These are phyloP conservation scores for Melanotaenia duboulayi DNA, from an alignment of 2,113 vertebrate genomes.

Conservation along the genomic window DNA sequence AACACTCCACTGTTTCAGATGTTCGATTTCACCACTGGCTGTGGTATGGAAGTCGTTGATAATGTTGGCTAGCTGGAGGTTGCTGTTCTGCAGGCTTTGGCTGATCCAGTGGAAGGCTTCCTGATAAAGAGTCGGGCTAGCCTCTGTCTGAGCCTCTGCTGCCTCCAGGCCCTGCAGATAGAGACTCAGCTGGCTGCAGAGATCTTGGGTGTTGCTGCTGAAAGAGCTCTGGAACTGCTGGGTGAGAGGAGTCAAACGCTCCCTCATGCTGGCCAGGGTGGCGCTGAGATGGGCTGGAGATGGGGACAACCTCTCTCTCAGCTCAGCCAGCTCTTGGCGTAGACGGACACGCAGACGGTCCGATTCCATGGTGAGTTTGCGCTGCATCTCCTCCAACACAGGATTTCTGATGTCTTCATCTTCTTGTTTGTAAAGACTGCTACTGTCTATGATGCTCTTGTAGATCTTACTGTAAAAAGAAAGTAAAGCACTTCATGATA, in stretches of 20 bases:
- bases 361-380: constrained; percentile 71
- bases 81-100: constrained; percentile 66
- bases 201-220: constrained; percentile 79
- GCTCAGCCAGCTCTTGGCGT: constrained; percentile 84
- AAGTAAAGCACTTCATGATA: constrained; percentile 2
- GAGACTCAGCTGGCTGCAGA: constrained; percentile 80
- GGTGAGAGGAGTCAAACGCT: constrained; percentile 80
- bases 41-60: constrained; percentile 79
- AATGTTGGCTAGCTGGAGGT: constrained; percentile 65
- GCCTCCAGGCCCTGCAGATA: constrained; percentile 70
- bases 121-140: constrained; percentile 55
- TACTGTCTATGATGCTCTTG: constrained; percentile 83
- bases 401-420: constrained; percentile 71
- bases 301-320: constrained; percentile 82
- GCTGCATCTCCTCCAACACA: constrained; percentile 60
- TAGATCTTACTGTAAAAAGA: constrained; percentile 69
- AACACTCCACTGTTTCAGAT: constrained; percentile 75
- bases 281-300: constrained; percentile 73
- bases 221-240: constrained; percentile 85
- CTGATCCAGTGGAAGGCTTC: constrained; percentile 75
- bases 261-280: constrained; percentile 81
- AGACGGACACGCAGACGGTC: constrained; percentile 80
- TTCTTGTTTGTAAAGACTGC: constrained; percentile 69
- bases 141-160: constrained; percentile 59
- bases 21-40: constrained; percentile 75